These are phyloP conservation scores for Anguilla megastoma DNA, from an alignment of 2,797 vertebrate genomes.

Conservation along the genomic window DNA sequence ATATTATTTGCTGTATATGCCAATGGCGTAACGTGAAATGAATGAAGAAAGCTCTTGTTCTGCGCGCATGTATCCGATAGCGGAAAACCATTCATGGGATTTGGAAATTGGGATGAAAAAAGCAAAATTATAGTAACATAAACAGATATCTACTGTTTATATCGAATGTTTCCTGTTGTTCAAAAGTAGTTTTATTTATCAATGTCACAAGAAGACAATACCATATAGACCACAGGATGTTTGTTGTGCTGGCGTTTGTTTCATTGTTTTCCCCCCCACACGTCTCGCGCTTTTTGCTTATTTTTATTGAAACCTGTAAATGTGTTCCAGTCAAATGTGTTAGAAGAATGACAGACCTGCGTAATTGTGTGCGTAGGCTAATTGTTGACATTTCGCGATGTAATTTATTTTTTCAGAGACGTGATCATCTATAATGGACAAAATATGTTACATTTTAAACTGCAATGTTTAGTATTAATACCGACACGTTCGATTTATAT, in stretches of 20 bases:
- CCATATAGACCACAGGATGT: not conserved
- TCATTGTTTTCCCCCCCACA: not conserved
- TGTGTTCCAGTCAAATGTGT: not conserved
- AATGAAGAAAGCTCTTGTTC: not conserved
- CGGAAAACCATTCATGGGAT: not conserved
- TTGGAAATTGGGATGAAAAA: not conserved
- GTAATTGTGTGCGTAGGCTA: not conserved
- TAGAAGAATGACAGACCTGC: not conserved
- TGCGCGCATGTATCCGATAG: not conserved
- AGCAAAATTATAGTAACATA: not conserved
- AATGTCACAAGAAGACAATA: not conserved
- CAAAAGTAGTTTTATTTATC: not conserved
- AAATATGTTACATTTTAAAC: not conserved
- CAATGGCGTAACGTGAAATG: not conserved
- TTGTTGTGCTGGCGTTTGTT: too few species aligned
- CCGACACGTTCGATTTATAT: not conserved
- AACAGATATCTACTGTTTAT: not conserved
- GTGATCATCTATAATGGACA: not conserved
- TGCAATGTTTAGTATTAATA: not conserved
- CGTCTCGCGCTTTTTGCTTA: not conserved
- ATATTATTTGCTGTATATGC: not conserved
- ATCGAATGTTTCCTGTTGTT: not conserved
- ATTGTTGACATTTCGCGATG: not conserved
- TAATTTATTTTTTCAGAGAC: not conserved
- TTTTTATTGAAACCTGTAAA: not conserved